Conservation (phyloP, 2,888 invertebrate genomes). For the Drosophila parthenogenetica region DNA sequence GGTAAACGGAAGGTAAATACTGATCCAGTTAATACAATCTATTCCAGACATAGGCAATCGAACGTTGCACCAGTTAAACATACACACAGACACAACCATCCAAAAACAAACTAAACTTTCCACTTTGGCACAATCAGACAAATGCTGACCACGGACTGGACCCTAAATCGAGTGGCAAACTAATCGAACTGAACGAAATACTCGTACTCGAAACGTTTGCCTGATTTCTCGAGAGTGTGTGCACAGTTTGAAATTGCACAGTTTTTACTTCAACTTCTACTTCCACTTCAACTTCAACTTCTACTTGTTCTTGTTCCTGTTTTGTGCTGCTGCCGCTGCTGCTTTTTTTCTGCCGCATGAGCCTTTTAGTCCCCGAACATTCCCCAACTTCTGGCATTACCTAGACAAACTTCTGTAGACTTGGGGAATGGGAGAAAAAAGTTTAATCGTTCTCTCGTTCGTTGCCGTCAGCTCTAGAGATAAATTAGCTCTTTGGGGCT, state of each 20-base stretch:
- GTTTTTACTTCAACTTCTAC: slow-evolving; percentile 35
- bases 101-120: slow-evolving; percentile 28
- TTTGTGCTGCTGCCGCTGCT: neutral
- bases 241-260: slow-evolving; percentile 63
- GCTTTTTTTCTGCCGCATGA: slow-evolving; percentile 13
- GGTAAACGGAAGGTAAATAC: slow-evolving; percentile 32
- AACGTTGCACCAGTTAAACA: slow-evolving; percentile 39
- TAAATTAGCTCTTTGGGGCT: slow-evolving; percentile 57
- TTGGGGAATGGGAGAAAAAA: slow-evolving; percentile 28
- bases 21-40: neutral
- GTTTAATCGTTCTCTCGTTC: slow-evolving; percentile 37
- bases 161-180: slow-evolving; percentile 56
- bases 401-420: slow-evolving; percentile 40
- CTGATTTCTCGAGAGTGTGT: slow-evolving; percentile 73
- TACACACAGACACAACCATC: slow-evolving; percentile 5
- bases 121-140: slow-evolving; percentile 37
- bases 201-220: slow-evolving; percentile 59
- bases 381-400: neutral
- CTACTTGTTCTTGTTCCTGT: neutral
- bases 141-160: slow-evolving; percentile 49
- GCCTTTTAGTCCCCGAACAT: slow-evolving; percentile 28
- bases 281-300: neutral
- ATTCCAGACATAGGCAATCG: slow-evolving; percentile 41
- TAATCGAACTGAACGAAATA: slow-evolving; percentile 72
- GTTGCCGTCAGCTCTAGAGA: slow-evolving; percentile 28